Evolutionary conservation across 2,888 invertebrate genomes (phyloP).

Genomic region (Lissocephala sabroskyi): DNA sequence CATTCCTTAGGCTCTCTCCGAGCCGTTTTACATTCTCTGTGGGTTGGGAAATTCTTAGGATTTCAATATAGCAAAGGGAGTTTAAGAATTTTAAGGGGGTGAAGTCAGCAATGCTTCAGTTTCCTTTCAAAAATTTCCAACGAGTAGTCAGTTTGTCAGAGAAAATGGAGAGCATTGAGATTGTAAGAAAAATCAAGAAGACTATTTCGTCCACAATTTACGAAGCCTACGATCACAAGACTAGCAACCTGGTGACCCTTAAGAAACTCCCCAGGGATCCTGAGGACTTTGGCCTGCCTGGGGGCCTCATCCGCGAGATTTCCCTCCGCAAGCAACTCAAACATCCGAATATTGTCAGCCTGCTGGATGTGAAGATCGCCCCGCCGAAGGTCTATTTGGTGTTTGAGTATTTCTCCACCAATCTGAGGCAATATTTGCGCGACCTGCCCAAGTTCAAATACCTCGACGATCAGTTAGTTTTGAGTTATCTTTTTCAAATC

Average conservation of each 20-base stretch:
- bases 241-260: conserved; percentile 90
- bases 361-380: conserved; percentile 89
- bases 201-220: no score
- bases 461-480: conserved; percentile 79
- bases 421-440: conserved; percentile 73
- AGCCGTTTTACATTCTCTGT: no score
- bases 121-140: no score
- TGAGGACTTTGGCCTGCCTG: conserved; percentile 96
- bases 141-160: no score
- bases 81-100: no score
- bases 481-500: conserved; percentile 89
- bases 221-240: no score
- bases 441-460: conserved; percentile 77
- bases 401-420: conserved; percentile 93
- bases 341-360: conserved; percentile 90
- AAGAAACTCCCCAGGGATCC: conserved; percentile 94
- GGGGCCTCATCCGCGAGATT: conserved; percentile 96
- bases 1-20: no score
- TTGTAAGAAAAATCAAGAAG: conserved; percentile 94
- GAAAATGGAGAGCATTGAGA: conserved; percentile 86
- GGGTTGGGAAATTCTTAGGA: no score
- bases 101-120: no score
- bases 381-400: conserved; percentile 90
- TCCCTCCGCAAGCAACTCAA: conserved; percentile 89
- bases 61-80: no score